Conservation (phyloP, 2,113 vertebrate species). For the Mesoclemmys tuberculata region DNA sequence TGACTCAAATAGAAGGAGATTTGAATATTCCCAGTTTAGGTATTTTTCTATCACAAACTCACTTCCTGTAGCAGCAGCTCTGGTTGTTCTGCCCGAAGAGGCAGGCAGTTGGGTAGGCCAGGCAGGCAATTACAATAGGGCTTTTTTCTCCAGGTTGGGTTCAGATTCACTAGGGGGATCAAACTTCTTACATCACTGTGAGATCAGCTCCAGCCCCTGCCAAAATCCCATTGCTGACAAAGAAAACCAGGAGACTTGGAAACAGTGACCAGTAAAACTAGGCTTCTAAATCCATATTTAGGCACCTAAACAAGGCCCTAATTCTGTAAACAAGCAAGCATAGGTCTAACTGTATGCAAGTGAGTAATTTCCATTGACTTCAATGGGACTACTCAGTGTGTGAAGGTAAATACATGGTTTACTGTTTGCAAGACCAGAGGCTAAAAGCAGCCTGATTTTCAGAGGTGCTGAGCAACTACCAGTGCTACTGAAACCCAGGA, state of each 20-base stretch:
- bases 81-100: background rate
- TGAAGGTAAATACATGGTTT: background rate
- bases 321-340: background rate
- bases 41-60: background rate
- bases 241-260: background rate
- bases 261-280: background rate
- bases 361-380: background rate
- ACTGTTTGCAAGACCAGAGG: background rate
- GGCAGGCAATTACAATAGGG: background rate
- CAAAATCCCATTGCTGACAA: background rate
- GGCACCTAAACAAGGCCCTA: background rate
- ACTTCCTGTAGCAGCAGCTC: background rate
- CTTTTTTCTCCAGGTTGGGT: background rate
- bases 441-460: background rate
- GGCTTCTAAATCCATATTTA: background rate
- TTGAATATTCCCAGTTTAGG: background rate
- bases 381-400: too few relatives aligned
- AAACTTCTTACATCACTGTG: background rate
- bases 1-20: background rate
- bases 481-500: rapidly evolving
- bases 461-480: background rate
- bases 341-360: background rate
- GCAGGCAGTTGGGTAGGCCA: background rate
- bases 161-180: background rate
- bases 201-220: background rate